Conservation (phyloP, 1,140 invertebrate genomes). For the Procambarus clarkii region DNA sequence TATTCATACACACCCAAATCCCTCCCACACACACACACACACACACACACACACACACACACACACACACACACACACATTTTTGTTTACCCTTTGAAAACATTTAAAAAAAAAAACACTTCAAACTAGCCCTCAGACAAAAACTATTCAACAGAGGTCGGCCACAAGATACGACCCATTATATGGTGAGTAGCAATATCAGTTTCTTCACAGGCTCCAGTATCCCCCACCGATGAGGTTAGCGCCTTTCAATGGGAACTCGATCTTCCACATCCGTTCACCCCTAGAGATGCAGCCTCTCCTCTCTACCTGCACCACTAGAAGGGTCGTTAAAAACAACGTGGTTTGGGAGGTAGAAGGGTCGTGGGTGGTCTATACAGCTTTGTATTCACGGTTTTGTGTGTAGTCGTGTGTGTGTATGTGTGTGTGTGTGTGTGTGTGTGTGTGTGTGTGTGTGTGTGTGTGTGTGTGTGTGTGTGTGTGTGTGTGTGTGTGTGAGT, state of each 20-base stretch:
- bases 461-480: too few relatives aligned
- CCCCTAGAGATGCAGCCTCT: not conserved
- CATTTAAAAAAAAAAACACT: not conserved
- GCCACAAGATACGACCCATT: slow-evolving; percentile 22
- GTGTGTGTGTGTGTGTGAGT: too few relatives aligned
- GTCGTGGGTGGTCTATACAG: not conserved
- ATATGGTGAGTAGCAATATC: slow-evolving; percentile 30
- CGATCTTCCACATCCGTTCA: slow-evolving; percentile 10
- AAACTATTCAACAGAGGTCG: slow-evolving; percentile 3
- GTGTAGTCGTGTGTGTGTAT: not conserved
- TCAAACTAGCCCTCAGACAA: not conserved
- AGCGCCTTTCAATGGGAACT: slow-evolving; percentile 1
- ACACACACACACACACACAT: not conserved
- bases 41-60: slow-evolving; percentile 33
- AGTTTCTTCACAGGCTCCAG: slow-evolving; percentile 28
- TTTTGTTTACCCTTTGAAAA: too few relatives aligned
- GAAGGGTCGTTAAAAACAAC: not conserved
- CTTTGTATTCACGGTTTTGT: too few relatives aligned
- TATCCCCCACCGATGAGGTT: slow-evolving; percentile 15
- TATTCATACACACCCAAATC: not conserved
- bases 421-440: too few relatives aligned
- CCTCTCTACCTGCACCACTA: slow-evolving; percentile 1
- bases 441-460: too few relatives aligned
- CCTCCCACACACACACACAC: not conserved
- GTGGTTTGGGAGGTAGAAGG: not conserved